Evolutionary conservation across 2,113 vertebrate species (phyloP), one percentile per base, ranked within the genome.

Genomic region (Hemiprocne comata): DNA sequence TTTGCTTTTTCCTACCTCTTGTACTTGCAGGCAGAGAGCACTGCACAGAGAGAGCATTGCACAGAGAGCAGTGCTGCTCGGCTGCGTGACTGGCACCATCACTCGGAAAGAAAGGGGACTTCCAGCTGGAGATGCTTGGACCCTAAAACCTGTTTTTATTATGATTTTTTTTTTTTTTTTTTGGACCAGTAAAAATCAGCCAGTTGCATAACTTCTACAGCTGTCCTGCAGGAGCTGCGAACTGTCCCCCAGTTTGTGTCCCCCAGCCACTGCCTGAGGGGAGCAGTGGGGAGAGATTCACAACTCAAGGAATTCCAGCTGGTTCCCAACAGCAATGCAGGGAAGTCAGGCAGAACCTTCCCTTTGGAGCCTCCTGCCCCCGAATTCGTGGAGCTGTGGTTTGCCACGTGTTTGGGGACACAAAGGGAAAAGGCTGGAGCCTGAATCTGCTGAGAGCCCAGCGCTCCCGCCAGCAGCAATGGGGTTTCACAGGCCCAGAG

Each of bases 261-360:
- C 61, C 42, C 2, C 31, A 13, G 19, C 17, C 1, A 0, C 15
- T 85, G 70, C 23, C 0, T 0, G 2, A 58, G 33, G 25, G 72
- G 46, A 79, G 36, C 16, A 13, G 29, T 0, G 4, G 71, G 10
- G 2, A 84, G 26, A 6, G 6, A 34, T 18, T 57, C 31, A 21
- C 0, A 2, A 9, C 69, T 72, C 1, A 1, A 24, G 44, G 55
- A 82, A 76, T 29, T 24, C 20, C 12, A 7, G 44, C 36, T 40
- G 42, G 18, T 34, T 91, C 62, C 74, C 50, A 46, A 33, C 55
- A 26, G 28, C 23, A 17, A 44, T 2, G 10, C 15, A 2, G 0
- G 10, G 73, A 46, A 54, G 17, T 71, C 51, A 53, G 69, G 44
- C 44, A 61, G 73, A 61, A 24, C 23, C 18, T 76, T 70, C 1